A percentile compares a stretch with the other conserved stretches of the same genome.
Evolutionary conservation across 2,888 invertebrate species (phyloP).

Genomic region (Phymatocera aterrima): DNA sequence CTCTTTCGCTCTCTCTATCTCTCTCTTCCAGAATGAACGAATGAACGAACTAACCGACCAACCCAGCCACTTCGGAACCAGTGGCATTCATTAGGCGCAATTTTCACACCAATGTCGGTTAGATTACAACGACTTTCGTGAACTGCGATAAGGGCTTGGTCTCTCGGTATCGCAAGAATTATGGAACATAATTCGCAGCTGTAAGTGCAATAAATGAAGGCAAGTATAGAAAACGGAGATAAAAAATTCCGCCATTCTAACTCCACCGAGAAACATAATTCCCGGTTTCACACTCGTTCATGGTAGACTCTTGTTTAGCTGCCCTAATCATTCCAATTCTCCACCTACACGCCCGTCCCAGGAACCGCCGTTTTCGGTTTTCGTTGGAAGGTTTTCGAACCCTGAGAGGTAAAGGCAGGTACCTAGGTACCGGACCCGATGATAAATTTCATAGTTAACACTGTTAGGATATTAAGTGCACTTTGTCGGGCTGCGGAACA

Average conservation of each 20-base stretch:
- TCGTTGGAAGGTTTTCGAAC: not conserved
- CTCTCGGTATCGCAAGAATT: too few species aligned
- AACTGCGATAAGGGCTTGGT: not conserved
- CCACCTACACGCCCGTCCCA: too few species aligned
- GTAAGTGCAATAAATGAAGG: too few species aligned
- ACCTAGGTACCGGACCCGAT: not conserved
- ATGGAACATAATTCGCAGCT: too few species aligned
- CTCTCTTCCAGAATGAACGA: too few species aligned
- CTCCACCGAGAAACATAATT: not conserved
- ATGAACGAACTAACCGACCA: too few species aligned
- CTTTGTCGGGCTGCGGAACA: constrained; percentile 30
- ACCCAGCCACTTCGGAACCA: too few species aligned
- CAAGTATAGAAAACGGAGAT: not conserved
- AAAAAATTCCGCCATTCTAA: not conserved
- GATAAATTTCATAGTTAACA: constrained; percentile 14
- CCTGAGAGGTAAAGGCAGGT: not conserved
- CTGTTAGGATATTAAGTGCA: constrained; percentile 25
- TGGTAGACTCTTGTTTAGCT: too few species aligned
- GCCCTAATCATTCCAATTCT: too few species aligned
- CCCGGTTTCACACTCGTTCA: not conserved
- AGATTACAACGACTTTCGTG: not conserved
- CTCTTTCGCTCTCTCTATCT: too few species aligned
- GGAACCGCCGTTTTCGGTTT: not conserved
- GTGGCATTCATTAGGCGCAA: constrained; percentile 20
- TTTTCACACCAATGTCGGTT: not conserved